Percentiles rank a stretch among this genome's conserved stretches.
phyloP scores from a whole-genome alignment of 2,797 vertebrate species.

The Gephyroberyx darwinii region DNA sequence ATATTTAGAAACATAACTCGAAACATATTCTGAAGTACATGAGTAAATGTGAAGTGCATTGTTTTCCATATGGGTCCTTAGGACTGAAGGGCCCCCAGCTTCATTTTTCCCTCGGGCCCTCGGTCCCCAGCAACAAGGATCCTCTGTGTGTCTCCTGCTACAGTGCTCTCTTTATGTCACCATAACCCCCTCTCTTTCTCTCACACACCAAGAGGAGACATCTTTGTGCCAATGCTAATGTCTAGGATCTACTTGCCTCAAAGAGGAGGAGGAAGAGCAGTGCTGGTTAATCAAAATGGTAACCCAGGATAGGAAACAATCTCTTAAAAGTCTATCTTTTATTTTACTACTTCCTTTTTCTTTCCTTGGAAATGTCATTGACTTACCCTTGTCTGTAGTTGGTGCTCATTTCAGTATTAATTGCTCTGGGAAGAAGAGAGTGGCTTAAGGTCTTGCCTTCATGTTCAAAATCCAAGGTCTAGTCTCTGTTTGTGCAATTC shows the following conservation, averaged over 20 bases:
- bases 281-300: slow-evolving; percentile 15
- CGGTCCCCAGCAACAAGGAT: slow-evolving; percentile 34
- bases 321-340: background rate
- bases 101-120: slow-evolving; percentile 3
- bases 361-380: background rate
- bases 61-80: background rate
- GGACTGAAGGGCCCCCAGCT: background rate
- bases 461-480: slow-evolving; percentile 12
- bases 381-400: slow-evolving; percentile 13
- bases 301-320: background rate
- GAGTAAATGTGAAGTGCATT: background rate
- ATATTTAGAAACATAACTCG: too few species aligned
- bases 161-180: slow-evolving; percentile 66
- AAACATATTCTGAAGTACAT: background rate
- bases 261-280: slow-evolving; percentile 11
- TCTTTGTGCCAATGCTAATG: slow-evolving; percentile 37
- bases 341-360: background rate
- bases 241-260: slow-evolving; percentile 16
- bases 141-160: slow-evolving; percentile 56
- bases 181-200: slow-evolving; percentile 2
- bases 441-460: slow-evolving; percentile 14
- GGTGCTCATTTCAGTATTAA: slow-evolving; percentile 26
- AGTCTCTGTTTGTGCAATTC: slow-evolving; percentile 9
- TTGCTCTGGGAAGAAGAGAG: slow-evolving; percentile 9
- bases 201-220: slow-evolving; percentile 32